Evolutionary conservation across 2,888 invertebrate genomes (phyloP).

Genomic region (Parnassius apollo): DNA sequence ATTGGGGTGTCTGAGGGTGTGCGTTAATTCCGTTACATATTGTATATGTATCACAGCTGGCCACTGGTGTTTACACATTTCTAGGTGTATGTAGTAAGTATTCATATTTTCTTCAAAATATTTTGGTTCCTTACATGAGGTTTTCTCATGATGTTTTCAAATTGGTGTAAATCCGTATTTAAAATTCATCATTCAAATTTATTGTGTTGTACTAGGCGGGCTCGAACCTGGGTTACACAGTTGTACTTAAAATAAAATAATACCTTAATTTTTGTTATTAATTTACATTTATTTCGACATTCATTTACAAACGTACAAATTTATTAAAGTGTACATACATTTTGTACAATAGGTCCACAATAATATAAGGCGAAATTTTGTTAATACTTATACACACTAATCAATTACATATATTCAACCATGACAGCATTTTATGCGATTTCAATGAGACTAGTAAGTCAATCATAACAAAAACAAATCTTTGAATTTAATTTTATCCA

Average conservation of each 20-base stretch:
- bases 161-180: too few relatives aligned
- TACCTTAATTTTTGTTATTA: conserved; percentile 41
- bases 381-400: conserved; percentile 63
- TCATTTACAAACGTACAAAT: conserved; percentile 72
- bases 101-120: too few relatives aligned
- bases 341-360: conserved; percentile 66
- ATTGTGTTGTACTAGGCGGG: too few relatives aligned
- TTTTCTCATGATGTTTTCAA: too few relatives aligned
- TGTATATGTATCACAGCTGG: too few relatives aligned
- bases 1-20: too few relatives aligned
- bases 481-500: conserved; percentile 50
- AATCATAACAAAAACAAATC: conserved; percentile 56
- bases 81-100: too few relatives aligned
- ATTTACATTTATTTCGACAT: conserved; percentile 75
- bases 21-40: too few relatives aligned
- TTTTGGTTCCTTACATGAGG: too few relatives aligned
- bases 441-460: conserved; percentile 62
- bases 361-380: conserved; percentile 56
- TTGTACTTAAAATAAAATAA: neutral
- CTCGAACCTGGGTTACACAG: too few relatives aligned
- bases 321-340: conserved; percentile 66
- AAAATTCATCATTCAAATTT: too few relatives aligned
- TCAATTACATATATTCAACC: conserved; percentile 34
- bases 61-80: too few relatives aligned
- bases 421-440: conserved; percentile 72